Base-by-base conservation (phyloP, 2,888 invertebrate species). In the Tetragnatha montana region DNA sequence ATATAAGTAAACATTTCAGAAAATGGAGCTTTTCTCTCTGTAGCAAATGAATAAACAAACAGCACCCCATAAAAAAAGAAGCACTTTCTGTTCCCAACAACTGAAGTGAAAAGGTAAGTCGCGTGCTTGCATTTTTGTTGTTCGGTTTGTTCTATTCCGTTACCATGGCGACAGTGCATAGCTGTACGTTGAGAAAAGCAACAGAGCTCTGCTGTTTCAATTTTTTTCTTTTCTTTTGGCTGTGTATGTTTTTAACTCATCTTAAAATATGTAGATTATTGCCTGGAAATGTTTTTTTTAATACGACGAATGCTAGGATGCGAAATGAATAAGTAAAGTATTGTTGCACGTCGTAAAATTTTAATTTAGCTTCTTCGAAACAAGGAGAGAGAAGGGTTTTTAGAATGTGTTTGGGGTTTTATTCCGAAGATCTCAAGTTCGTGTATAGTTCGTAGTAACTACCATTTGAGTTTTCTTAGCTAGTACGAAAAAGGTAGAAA, bases 111-210 rank as follows among this genome's bases (percentile, higher is more conserved):
- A 60, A 60, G 12, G 60, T 60, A 60, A 17, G 60, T 60, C 10
- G 60, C 60, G 60, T 60, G 60, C 49, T 76, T 47, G 50, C 76
- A 7, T 76, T 76, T 49, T 69, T 82, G 81, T 81, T 81, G 51
- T 74, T 60, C 14, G 10, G n/a, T 12, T 51, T 50, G 81, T 51
- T 81, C 71, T 47, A 17, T 1, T 2, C 6, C 10, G 81, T 81
- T 21, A n/a, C 73, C 51, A 73, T 73, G 22, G 73, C 14, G 17
- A 82, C 81, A 12, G 35, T 47, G 81, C 51, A 73, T 80, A 80
- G 70, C 70, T 82, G 60, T 60, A 51, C 50, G 81, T 51, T 51
- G 73, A 82, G 73, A 49, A 7, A 17, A 60, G 60, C 73, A 50
- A 73, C 50, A 82, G 22, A 50, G 81, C 12, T 73, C 71, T 2